Base-by-base conservation (phyloP, 2,888 invertebrate genomes). In the Xestia sexstrigata region DNA sequence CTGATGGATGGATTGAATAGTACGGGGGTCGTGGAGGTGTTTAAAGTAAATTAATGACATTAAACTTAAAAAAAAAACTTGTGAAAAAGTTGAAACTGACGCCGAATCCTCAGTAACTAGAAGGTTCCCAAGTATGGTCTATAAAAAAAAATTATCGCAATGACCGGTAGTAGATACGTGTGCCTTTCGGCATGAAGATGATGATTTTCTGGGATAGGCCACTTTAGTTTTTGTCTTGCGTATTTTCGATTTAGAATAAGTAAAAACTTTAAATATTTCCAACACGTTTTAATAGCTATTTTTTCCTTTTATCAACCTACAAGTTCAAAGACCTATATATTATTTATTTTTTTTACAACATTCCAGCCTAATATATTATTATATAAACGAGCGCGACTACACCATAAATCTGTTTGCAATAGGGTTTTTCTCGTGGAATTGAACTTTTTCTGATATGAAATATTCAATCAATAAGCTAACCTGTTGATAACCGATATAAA, bases 401-500 rank as follows among this genome's bases (percentile, higher is more conserved):
- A 49, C 17, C 11, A 62, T 39, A 55, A 55, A 74, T 42, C 3
- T 15, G 42, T 35, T 75, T 17, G 23, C 7, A 55, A 79, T 17
- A 52, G n/a, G 39, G 49, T 42, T 75, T 69, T 76, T 13, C 26
- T 76, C 20, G 11, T 74, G 8, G 23, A 58, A n/a, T 45, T 20
- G 45, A 3, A 17, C 23, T 17, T 52, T 63, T 58, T 35, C 35
- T 49, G 42, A 58, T 58, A 69, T 23, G 20, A 76, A 81, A 69
- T 35, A 76, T 76, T 45, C n/a, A 66, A 74, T 80, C 62, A 80
- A 63, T 76, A 81, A 70, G 20, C 60, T 52, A 60, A 82, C 70
- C 17, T 70, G 55, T 77, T 81, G 82, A 49, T 77, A 77, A 58
- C 60, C 13, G 42, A 52, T 75, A 52, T 13, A 52, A 35, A 39